Percentiles rank a stretch among this genome's conserved stretches.
Evolutionary conservation across 2,888 invertebrate genomes (phyloP).

Genomic region (Nomada fucata): DNA sequence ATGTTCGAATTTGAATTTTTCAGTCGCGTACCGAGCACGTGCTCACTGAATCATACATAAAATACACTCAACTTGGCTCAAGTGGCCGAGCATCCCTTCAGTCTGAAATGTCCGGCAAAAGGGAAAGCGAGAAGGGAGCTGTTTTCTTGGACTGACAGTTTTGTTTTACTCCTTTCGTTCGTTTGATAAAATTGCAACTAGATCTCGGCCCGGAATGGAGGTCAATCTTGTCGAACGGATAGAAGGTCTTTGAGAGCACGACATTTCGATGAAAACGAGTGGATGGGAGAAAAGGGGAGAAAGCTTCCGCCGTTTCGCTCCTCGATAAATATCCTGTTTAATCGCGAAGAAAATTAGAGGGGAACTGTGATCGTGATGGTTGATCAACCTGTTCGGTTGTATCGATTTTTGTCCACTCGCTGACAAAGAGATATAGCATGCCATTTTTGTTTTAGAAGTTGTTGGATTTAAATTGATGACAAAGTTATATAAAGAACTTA

Average conservation of each 20-base stretch:
- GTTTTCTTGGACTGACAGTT: background rate
- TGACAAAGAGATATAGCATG: too few relatives aligned
- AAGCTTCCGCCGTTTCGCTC: background rate
- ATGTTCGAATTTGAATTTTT: conserved; percentile 27
- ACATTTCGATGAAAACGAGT: conserved; percentile 3
- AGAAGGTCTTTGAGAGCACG: background rate
- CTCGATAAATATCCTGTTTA: background rate
- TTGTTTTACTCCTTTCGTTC: background rate
- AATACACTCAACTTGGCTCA: background rate
- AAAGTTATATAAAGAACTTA: too few relatives aligned
- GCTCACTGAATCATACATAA: conserved; percentile 11
- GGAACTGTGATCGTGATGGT: background rate
- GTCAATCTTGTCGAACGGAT: background rate
- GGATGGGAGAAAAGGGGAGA: background rate
- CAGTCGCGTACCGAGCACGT: background rate
- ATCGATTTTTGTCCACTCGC: background rate
- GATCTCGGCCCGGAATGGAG: conserved; percentile 13
- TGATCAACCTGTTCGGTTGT: background rate
- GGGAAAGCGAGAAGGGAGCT: background rate
- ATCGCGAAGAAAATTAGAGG: background rate
- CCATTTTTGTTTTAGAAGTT: too few relatives aligned
- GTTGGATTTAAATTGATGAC: too few relatives aligned
- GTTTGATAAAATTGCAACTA: conserved; percentile 6
- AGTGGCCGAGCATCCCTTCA: background rate
- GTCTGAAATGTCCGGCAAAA: background rate